A percentile compares a stretch with the other conserved stretches of the same genome.
phyloP scores from a whole-genome alignment of 2,113 vertebrate genomes.

The Vulpes lagopus region DNA sequence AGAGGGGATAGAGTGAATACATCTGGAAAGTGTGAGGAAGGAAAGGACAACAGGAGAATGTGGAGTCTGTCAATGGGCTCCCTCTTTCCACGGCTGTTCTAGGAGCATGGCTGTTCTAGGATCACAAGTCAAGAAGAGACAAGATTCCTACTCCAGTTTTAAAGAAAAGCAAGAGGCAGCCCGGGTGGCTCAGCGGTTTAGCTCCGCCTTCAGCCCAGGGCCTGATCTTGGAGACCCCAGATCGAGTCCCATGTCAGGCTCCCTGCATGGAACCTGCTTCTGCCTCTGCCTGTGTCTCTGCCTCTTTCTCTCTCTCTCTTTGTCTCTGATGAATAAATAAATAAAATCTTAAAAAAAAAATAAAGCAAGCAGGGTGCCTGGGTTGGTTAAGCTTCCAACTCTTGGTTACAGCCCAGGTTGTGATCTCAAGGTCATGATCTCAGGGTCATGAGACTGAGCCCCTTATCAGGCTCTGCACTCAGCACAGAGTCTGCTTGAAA shows the following conservation, averaged over 20 bases:
- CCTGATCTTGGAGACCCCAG: too few relatives aligned
- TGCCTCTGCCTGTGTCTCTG: too few relatives aligned
- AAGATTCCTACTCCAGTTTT: not conserved
- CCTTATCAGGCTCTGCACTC: not conserved
- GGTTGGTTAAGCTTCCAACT: not conserved
- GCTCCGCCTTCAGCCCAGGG: too few relatives aligned
- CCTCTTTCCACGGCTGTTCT: not conserved
- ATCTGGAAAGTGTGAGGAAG: not conserved
- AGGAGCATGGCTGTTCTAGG: not conserved
- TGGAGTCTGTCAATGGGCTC: not conserved
- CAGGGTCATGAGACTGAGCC: not conserved
- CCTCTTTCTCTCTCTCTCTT: too few relatives aligned
- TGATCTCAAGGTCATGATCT: not conserved
- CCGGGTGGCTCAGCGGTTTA: not conserved
- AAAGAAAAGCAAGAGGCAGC: not conserved
- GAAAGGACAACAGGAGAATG: not conserved
- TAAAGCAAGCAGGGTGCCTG: not conserved
- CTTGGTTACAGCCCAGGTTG: not conserved
- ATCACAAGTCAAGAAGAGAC: not conserved
- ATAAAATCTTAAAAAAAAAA: too few relatives aligned
- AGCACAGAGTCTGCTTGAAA: too few relatives aligned
- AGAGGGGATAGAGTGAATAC: not conserved
- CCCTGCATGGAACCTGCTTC: too few relatives aligned
- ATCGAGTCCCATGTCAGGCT: too few relatives aligned
- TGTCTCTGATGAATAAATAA: too few relatives aligned